phyloP scores from a whole-genome alignment of 2,888 invertebrate genomes.

The Agriopis leucophaearia region DNA sequence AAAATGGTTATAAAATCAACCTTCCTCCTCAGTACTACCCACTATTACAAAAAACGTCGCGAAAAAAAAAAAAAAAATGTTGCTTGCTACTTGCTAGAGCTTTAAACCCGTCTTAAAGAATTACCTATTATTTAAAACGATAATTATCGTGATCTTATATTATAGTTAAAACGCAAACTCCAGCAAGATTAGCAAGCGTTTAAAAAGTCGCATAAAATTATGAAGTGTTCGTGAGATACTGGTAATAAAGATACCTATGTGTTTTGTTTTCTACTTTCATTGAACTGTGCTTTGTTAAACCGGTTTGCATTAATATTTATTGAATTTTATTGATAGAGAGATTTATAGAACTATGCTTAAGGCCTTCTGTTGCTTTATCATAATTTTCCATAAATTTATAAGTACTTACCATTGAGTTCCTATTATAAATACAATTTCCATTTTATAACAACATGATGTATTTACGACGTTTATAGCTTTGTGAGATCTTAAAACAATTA shows the following conservation, averaged over 20 bases:
- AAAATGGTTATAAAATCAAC: background rate
- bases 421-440: background rate
- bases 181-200: constrained; percentile 35
- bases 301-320: constrained; percentile 13
- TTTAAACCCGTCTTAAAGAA: background rate
- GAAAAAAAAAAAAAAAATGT: too few species aligned
- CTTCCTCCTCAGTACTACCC: too few species aligned
- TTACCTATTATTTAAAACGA: background rate
- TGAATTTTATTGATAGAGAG: constrained; percentile 8
- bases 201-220: constrained; percentile 28
- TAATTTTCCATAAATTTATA: constrained; percentile 5
- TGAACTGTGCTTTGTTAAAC: constrained; percentile 19
- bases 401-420: background rate
- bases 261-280: constrained; percentile 39
- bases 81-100: background rate
- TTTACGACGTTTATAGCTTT: background rate
- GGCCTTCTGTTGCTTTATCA: background rate
- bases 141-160: constrained; percentile 31
- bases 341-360: background rate
- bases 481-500: too few species aligned
- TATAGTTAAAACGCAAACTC: constrained; percentile 15
- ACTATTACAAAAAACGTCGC: too few species aligned
- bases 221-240: constrained; percentile 24
- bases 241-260: constrained; percentile 21
- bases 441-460: background rate